These are phyloP conservation scores for Rachycentron canadum DNA, from an alignment of 2,797 vertebrate species.

Conservation along the genomic window DNA sequence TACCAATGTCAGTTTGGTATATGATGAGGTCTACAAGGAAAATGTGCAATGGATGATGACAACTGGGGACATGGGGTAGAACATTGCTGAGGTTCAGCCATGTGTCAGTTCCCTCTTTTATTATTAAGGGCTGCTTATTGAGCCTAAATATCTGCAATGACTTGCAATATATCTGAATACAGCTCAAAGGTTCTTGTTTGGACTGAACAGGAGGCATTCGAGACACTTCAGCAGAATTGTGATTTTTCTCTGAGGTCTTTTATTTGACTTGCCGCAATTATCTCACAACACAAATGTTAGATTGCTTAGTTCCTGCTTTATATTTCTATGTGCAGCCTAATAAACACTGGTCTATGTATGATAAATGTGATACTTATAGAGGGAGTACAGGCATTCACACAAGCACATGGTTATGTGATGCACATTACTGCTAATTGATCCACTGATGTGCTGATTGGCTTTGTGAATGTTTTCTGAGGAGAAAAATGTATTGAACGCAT, in stretches of 20 bases:
- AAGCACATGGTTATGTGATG: background rate
- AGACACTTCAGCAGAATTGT: background rate
- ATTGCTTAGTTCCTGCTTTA: background rate
- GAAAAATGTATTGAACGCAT: background rate
- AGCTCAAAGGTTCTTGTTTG: conserved; percentile 20
- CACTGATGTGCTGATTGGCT: background rate
- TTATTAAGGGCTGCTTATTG: background rate
- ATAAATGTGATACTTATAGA: background rate
- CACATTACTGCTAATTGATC: background rate
- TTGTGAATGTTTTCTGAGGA: background rate
- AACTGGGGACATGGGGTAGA: too few species aligned
- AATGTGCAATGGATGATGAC: too few species aligned
- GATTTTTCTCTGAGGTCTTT: background rate
- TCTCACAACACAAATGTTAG: background rate
- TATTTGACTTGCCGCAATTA: background rate
- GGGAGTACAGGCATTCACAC: background rate
- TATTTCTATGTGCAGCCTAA: background rate
- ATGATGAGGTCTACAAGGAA: too few species aligned
- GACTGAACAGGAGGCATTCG: background rate
- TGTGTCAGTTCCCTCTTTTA: background rate
- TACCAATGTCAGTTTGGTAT: too few species aligned
- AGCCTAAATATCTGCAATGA: conserved; percentile 19
- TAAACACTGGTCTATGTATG: background rate
- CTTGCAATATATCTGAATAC: conserved; percentile 24
- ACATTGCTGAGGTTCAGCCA: background rate